A percentile compares a stretch with the other conserved stretches of the same genome.
Evolutionary conservation across 2,888 invertebrate species (phyloP).

Genomic region (Diadegma fenestrale): DNA sequence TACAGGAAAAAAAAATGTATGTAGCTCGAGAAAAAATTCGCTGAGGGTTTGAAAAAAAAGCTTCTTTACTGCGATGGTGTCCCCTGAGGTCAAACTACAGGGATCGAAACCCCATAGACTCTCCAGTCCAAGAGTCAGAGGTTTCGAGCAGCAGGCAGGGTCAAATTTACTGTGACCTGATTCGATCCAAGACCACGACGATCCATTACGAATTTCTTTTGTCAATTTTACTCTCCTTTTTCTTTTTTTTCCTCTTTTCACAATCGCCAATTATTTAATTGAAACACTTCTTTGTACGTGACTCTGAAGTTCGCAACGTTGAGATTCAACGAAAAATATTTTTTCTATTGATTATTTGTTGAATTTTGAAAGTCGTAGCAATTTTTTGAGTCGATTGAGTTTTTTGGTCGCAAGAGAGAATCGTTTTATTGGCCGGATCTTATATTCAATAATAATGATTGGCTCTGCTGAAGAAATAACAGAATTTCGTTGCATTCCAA

Average conservation of each 20-base stretch:
- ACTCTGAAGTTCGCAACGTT: too few relatives aligned
- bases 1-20: slow-evolving; percentile 17
- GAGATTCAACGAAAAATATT: too few relatives aligned
- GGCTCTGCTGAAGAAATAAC: too few relatives aligned
- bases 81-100: neutral
- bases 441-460: too few relatives aligned
- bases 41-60: neutral
- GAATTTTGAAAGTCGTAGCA: too few relatives aligned
- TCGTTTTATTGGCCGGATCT: too few relatives aligned
- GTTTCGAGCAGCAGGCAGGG: neutral
- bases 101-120: neutral
- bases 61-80: neutral
- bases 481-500: too few relatives aligned
- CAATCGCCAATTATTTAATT: slow-evolving; percentile 1
- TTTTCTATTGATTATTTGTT: too few relatives aligned
- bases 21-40: neutral
- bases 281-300: slow-evolving; percentile 5
- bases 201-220: neutral
- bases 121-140: neutral
- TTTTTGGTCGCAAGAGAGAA: too few relatives aligned
- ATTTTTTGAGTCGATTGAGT: too few relatives aligned
- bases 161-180: neutral
- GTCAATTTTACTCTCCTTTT: neutral
- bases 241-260: slow-evolving; percentile 3
- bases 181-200: neutral